phyloP scores from a whole-genome alignment of 1,140 invertebrate species.

The Lamellibrachia luymesi region DNA sequence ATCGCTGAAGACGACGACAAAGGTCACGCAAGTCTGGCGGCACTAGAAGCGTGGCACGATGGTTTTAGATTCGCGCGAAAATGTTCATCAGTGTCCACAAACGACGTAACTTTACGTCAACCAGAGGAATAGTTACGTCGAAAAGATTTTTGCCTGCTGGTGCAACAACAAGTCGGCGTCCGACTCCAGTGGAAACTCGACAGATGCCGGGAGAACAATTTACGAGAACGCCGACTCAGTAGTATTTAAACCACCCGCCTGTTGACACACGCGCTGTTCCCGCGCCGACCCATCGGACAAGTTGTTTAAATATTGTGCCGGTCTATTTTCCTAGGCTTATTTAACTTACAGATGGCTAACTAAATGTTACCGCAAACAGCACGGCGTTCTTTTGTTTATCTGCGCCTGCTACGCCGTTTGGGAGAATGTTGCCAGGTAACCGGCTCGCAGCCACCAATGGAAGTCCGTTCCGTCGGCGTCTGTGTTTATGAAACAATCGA shows the following conservation, averaged over 20 bases:
- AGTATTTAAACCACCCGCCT: background rate
- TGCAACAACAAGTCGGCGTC: background rate
- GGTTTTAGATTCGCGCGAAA: background rate
- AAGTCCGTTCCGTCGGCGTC: too few species aligned
- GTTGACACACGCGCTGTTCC: background rate
- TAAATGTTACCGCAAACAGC: background rate
- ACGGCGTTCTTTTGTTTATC: constrained; percentile 4
- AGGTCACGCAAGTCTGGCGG: background rate
- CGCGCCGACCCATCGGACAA: background rate
- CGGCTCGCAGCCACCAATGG: background rate
- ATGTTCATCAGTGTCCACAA: background rate
- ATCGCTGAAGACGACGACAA: background rate
- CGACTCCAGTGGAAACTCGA: background rate
- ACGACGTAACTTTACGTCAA: background rate
- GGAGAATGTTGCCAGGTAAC: constrained; percentile 3
- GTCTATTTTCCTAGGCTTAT: constrained; percentile 5
- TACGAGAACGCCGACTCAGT: background rate
- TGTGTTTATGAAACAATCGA: constrained; percentile 1
- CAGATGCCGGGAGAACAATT: background rate
- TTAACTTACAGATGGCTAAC: constrained; percentile 5
- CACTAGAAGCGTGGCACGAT: background rate
- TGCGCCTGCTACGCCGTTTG: background rate
- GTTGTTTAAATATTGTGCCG: constrained; percentile 1
- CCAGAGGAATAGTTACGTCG: background rate
- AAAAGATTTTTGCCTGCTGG: background rate